A percentile compares a stretch with the other conserved stretches of the same genome.
Evolutionary conservation across 1,140 invertebrate species (phyloP).

Genomic region (Leucophenga varia): DNA sequence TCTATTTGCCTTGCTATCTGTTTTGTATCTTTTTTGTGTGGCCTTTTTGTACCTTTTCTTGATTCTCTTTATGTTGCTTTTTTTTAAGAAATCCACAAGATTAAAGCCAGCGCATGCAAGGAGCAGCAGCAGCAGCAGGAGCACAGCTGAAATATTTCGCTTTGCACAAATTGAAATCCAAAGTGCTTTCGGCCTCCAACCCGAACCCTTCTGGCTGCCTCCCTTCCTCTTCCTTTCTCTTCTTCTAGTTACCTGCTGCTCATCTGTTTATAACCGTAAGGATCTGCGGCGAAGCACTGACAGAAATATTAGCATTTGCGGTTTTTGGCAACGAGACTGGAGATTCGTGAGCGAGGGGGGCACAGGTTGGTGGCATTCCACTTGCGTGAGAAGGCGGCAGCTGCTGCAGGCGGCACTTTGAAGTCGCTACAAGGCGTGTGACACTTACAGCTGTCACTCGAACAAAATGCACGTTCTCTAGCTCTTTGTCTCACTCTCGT

Average conservation of each 20-base stretch:
- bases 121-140: slow-evolving; percentile 24
- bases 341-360: not conserved
- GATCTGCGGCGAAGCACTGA: too few species aligned
- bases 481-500: not conserved
- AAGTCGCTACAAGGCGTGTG: slow-evolving; percentile 6
- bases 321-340: slow-evolving; percentile 17
- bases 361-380: too few species aligned
- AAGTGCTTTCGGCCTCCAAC: slow-evolving; percentile 39
- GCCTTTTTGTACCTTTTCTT: slow-evolving; percentile 2
- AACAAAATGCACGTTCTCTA: too few species aligned
- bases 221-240: too few species aligned
- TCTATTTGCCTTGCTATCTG: slow-evolving; percentile 41
- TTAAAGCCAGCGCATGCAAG: too few species aligned
- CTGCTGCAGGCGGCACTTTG: slow-evolving; percentile 21
- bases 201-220: slow-evolving; percentile 15
- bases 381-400: slow-evolving; percentile 36
- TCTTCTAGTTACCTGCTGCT: too few species aligned
- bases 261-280: too few species aligned
- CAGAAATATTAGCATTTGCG: slow-evolving; percentile 52
- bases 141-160: slow-evolving; percentile 52
- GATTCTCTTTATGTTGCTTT: too few species aligned
- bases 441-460: slow-evolving; percentile 11
- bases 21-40: slow-evolving; percentile 5
- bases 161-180: slow-evolving; percentile 52
- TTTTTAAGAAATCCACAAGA: slow-evolving; percentile 41